phyloP scores from a whole-genome alignment of 2,113 vertebrate species.

The Cavia porcellus region DNA sequence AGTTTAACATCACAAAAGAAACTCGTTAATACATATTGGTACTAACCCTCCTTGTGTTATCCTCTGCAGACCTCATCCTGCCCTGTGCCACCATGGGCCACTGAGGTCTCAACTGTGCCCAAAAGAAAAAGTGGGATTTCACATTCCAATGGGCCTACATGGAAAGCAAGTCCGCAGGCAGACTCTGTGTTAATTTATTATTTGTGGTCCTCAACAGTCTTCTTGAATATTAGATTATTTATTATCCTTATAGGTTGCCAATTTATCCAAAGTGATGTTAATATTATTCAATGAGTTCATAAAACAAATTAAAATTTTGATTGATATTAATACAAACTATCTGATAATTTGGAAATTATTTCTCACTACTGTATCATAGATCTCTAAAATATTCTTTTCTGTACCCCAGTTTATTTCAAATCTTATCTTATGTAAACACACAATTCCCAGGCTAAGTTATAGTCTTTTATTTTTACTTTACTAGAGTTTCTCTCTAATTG shows the following conservation, averaged over 20 bases:
- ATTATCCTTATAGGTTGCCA: not conserved
- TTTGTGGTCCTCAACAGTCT: not conserved
- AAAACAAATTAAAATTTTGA: not conserved
- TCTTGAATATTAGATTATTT: not conserved
- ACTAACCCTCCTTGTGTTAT: not conserved
- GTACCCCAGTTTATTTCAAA: not conserved
- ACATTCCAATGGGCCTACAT: not conserved
- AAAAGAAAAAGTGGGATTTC: not conserved
- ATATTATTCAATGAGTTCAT: not conserved
- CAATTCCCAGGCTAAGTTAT: not conserved
- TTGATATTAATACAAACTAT: not conserved
- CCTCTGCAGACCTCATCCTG: not conserved
- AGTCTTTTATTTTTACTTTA: not conserved
- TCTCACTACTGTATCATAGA: not conserved
- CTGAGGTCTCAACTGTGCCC: not conserved
- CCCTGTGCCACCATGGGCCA: not conserved
- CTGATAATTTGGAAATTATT: not conserved
- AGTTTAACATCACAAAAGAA: not conserved
- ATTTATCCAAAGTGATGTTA: slow-evolving; percentile 1
- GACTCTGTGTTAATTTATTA: not conserved
- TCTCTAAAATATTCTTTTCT: not conserved
- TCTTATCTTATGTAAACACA: not conserved
- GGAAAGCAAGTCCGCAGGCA: not conserved
- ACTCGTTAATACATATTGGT: not conserved
- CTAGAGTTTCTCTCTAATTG: not conserved